Evolutionary conservation across 2,888 invertebrate genomes (phyloP), one percentile per base, ranked within the genome.

Genomic region (Bombyx huttoni): DNA sequence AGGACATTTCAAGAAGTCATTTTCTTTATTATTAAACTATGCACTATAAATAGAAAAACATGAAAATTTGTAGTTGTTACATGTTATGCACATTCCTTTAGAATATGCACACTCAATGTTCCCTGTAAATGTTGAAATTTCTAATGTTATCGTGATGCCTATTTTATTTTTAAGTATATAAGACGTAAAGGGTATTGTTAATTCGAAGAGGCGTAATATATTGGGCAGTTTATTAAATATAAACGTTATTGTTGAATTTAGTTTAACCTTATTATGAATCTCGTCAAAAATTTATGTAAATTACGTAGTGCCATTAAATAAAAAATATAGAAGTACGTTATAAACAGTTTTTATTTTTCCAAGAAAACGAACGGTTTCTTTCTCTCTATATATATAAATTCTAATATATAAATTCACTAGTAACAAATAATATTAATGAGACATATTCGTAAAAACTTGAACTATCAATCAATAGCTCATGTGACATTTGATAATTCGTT

Each of bases 81-180:
- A n/a, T 48, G 34, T 35, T 47, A n/a, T 40, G 48, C 54, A 46
- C 47, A 49, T 46, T 13, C 53, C 35, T 51, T 50, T 48, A 56
- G 45, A 50, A 47, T 58, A 56, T 51, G 60, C 59, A 59, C 60
- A 40, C 7, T 40, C 40, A 40, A 10, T 40, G 40, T 40, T 40
- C 9, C 7, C 3, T 24, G 5, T 24, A 24, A 40, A 40, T 10
- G 12, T 40, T 40, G 40, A 40, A 10, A 7, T 40, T 40, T 8
- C 24, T 3, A 24, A 24, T 24, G 24, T 24, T 24, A 24, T 24
- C 24, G 5, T 24, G 24, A 24, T 24, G 24, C 5, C 24, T 24
- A 24, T 24, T 40, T 40, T 40, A 40, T 40, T 40, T 40, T 40
- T 40, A 8, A 10, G 8, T 40, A 7, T 40, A 10, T 12, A 40